A percentile compares a stretch with the other conserved stretches of the same genome.
These are phyloP conservation scores for Otocyon megalotis DNA, from an alignment of 2,113 vertebrate species.

Conservation along the genomic window DNA sequence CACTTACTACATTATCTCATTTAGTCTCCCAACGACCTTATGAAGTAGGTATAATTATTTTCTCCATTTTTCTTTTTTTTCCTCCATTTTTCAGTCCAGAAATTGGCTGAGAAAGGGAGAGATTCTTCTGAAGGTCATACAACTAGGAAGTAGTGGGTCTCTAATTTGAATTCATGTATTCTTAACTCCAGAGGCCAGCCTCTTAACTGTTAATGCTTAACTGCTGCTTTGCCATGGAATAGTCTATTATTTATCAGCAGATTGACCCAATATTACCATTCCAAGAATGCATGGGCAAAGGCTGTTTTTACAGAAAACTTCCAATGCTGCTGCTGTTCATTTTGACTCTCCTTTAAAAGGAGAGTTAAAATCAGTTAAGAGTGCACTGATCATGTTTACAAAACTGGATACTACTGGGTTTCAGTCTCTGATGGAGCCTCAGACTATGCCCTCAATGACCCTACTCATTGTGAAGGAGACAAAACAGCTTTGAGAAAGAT, in stretches of 20 bases:
- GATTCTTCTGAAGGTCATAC: not conserved
- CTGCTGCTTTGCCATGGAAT: not conserved
- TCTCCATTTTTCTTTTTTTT: conserved; percentile 41
- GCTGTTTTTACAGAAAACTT: not conserved
- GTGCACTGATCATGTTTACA: not conserved
- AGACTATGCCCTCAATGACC: not conserved
- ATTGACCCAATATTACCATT: not conserved
- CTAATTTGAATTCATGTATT: not conserved
- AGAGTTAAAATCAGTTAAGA: conserved; percentile 14
- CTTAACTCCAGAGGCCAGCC: not conserved
- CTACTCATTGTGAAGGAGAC: not conserved
- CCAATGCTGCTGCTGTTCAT: conserved; percentile 17
- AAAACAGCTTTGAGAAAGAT: conserved; percentile 4
- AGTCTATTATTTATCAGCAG: not conserved
- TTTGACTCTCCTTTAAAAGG: conserved; percentile 1
- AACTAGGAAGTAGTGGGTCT: not conserved
- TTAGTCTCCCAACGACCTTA: not conserved
- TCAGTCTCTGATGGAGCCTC: conserved; percentile 15
- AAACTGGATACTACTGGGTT: not conserved
- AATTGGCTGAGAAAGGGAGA: not conserved
- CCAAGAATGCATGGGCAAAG: conserved; percentile 19
- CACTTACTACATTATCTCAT: not conserved
- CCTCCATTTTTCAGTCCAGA: not conserved
- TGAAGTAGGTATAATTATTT: not conserved
- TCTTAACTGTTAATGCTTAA: not conserved